Percentiles rank a stretch among this genome's conserved stretches.
phyloP scores from a whole-genome alignment of 2,113 vertebrate genomes.

The Cyanoramphus novaezelandiae region DNA sequence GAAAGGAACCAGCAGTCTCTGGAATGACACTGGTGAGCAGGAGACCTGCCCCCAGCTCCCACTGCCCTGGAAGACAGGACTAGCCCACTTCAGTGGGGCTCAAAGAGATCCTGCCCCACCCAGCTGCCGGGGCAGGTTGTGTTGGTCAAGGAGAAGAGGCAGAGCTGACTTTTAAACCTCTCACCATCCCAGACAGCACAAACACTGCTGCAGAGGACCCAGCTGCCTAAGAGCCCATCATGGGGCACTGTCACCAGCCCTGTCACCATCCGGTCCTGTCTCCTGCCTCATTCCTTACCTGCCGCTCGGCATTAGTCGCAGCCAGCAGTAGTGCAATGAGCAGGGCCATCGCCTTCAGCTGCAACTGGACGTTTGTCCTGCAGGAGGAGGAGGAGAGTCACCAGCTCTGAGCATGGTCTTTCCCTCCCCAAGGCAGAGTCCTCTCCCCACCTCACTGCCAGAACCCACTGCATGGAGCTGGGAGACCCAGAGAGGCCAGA shows the following conservation, averaged over 20 bases:
- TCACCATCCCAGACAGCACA: not conserved
- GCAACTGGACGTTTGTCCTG: constrained; percentile 89
- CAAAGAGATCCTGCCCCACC: not conserved
- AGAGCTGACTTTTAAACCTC: not conserved
- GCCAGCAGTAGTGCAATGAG: constrained; percentile 91
- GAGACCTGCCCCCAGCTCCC: not conserved
- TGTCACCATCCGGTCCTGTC: not conserved
- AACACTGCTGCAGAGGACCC: not conserved
- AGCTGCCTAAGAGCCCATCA: not conserved
- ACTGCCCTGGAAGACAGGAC: not conserved
- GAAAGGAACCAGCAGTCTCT: not conserved
- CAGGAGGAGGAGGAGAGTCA: not conserved
- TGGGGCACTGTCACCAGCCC: not conserved
- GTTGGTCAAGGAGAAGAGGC: not conserved
- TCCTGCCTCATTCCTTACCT: constrained; percentile 67
- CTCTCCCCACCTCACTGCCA: not conserved
- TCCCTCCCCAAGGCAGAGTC: not conserved
- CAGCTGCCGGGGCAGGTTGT: not conserved
- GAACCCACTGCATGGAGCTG: not conserved
- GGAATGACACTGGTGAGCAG: not conserved
- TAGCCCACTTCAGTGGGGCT: not conserved
- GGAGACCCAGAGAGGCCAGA: not conserved
- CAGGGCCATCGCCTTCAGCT: constrained; percentile 97
- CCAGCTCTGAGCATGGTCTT: not conserved
- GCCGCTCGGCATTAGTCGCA: constrained; percentile 76